phyloP scores from a whole-genome alignment of 2,797 vertebrate genomes.

The Holocentrus rufus region DNA sequence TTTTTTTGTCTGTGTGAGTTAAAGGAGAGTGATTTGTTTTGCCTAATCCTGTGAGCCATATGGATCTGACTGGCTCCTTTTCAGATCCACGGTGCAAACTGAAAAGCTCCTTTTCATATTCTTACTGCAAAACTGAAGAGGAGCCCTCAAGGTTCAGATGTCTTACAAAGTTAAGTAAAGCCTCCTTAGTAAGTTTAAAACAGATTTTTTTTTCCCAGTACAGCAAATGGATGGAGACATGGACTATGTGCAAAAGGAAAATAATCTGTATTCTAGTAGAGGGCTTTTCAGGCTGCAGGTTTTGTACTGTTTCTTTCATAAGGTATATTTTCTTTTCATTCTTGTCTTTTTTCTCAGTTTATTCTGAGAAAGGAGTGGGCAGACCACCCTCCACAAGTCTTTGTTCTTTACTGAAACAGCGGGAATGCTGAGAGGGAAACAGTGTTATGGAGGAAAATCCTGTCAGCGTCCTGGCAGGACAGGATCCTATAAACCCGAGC shows the following conservation, averaged over 20 bases:
- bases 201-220: conserved; percentile 40
- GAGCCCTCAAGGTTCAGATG: conserved; percentile 30
- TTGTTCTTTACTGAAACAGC: conserved; percentile 41
- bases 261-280: neutral
- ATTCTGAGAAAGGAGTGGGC: conserved; percentile 39
- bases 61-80: conserved; percentile 32
- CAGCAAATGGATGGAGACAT: conserved; percentile 35
- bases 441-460: conserved; percentile 39
- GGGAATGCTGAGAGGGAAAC: conserved; percentile 22
- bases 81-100: conserved; percentile 8
- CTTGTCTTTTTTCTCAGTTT: conserved; percentile 13
- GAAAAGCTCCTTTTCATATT: conserved; percentile 28
- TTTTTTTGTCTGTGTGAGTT: conserved; percentile 50
- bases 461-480: conserved; percentile 30
- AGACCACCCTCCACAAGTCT: conserved; percentile 39
- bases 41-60: conserved; percentile 39
- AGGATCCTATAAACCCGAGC: conserved; percentile 30
- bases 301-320: conserved; percentile 18
- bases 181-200: conserved; percentile 23
- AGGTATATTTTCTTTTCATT: conserved; percentile 30
- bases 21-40: conserved; percentile 45
- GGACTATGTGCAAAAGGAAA: neutral
- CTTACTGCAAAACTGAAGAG: conserved; percentile 4
- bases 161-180: conserved; percentile 32
- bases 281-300: conserved; percentile 10